phyloP scores from a whole-genome alignment of 2,888 invertebrate genomes.

The Macrosiphum euphorbiae region DNA sequence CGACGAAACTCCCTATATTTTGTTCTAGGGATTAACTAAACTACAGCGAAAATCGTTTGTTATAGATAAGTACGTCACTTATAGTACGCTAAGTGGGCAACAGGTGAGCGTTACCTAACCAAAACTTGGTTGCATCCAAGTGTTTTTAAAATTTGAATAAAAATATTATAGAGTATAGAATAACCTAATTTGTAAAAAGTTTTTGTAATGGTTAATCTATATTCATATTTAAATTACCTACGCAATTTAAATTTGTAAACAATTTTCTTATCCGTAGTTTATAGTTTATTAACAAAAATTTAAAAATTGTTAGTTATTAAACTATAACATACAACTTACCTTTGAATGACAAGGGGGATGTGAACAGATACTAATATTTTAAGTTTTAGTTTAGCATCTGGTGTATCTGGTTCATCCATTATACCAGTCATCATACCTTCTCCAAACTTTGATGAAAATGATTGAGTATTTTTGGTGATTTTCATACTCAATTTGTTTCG shows the following conservation, averaged over 20 bases:
- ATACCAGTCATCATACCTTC: slow-evolving; percentile 34
- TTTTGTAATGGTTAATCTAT: background rate
- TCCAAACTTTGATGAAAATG: slow-evolving; percentile 55
- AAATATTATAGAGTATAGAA: background rate
- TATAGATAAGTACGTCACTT: background rate
- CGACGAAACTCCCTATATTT: background rate
- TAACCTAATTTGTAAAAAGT: background rate
- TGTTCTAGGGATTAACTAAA: background rate
- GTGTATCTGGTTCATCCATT: slow-evolving; percentile 36
- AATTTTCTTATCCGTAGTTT: background rate
- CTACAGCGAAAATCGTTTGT: background rate
- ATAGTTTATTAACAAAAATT: background rate
- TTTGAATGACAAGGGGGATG: slow-evolving; percentile 36
- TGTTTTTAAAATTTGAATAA: background rate
- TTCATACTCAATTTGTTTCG: slow-evolving; percentile 20
- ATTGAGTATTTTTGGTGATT: slow-evolving; percentile 32
- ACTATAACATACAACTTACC: slow-evolving; percentile 36
- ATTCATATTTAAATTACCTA: background rate
- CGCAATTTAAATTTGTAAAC: background rate
- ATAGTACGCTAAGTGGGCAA: background rate
- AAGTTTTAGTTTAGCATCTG: background rate
- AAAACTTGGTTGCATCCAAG: background rate
- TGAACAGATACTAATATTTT: slow-evolving; percentile 40
- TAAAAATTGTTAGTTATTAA: background rate
- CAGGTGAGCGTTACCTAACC: background rate